Conservation (phyloP, 2,113 vertebrate genomes). For the Hippocampus guttulatus region DNA sequence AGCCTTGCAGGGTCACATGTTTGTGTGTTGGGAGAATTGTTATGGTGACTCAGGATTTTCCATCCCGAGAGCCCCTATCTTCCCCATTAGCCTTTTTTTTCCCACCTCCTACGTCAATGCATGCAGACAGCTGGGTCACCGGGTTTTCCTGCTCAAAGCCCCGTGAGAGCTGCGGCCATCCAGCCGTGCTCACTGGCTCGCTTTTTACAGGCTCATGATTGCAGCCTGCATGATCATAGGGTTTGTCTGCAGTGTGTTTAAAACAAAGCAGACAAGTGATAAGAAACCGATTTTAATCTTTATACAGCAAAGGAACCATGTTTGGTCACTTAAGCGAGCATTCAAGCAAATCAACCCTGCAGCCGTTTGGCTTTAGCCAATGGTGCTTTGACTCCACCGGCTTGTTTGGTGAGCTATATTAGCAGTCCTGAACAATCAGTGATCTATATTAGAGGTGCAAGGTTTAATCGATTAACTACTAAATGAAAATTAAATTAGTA, state of each 20-base stretch:
- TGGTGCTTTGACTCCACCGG: too few relatives aligned
- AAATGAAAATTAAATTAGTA: too few relatives aligned
- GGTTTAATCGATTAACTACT: too few relatives aligned
- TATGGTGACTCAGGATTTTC: slow-evolving; percentile 45
- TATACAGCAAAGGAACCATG: neutral
- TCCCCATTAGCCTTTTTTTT: slow-evolving; percentile 27
- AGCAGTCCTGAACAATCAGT: too few relatives aligned
- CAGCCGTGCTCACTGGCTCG: neutral
- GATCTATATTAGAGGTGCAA: too few relatives aligned
- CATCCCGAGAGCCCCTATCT: slow-evolving; percentile 48
- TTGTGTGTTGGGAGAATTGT: slow-evolving; percentile 12
- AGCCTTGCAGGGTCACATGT: neutral
- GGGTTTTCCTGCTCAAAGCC: slow-evolving; percentile 57
- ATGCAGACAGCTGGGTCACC: slow-evolving; percentile 45
- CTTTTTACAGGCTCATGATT: neutral
- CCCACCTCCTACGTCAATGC: slow-evolving; percentile 47
- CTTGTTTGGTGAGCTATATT: too few relatives aligned
- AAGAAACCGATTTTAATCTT: neutral
- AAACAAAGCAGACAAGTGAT: neutral
- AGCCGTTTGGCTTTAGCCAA: too few relatives aligned
- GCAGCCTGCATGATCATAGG: neutral
- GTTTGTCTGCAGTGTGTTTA: neutral
- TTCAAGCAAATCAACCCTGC: neutral
- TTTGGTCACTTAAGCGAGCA: neutral
- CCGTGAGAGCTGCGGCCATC: slow-evolving; percentile 37